Evolutionary conservation across 2,797 vertebrate species (phyloP).

Genomic region (Malurus leucopterus): DNA sequence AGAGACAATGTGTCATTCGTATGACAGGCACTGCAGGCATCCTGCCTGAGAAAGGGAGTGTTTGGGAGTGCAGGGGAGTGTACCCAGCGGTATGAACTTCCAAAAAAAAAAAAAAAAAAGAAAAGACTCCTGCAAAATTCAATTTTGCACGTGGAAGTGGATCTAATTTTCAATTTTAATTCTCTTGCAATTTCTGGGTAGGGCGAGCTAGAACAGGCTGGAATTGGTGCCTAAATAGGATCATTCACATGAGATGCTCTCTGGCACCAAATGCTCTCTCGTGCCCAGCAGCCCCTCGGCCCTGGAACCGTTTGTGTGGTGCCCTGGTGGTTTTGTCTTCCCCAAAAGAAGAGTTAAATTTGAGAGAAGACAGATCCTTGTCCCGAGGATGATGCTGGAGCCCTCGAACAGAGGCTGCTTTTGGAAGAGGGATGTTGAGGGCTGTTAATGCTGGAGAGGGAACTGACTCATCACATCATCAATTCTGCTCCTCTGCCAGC

Average conservation of each 20-base stretch:
- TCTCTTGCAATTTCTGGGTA: not conserved
- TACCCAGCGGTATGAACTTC: not conserved
- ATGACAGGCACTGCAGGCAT: not conserved
- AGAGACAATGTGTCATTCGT: not conserved
- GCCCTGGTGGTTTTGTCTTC: not conserved
- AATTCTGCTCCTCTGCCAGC: constrained; percentile 27
- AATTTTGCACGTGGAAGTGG: not conserved
- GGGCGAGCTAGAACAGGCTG: not conserved
- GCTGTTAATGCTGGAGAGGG: not conserved
- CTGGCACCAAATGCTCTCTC: not conserved
- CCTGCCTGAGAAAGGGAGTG: not conserved
- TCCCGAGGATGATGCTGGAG: not conserved
- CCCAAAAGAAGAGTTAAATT: not conserved
- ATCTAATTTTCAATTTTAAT: not conserved
- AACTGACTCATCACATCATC: constrained; percentile 48
- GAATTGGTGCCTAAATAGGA: not conserved
- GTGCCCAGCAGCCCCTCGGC: not conserved
- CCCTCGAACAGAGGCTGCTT: constrained; percentile 15
- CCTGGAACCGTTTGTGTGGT: not conserved
- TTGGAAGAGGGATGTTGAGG: not conserved
- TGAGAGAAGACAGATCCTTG: constrained; percentile 34
- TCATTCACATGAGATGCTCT: not conserved
- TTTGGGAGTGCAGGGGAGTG: not conserved
- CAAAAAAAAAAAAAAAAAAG: not conserved
- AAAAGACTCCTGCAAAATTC: not conserved